A percentile compares a stretch with the other conserved stretches of the same genome.
phyloP scores from a whole-genome alignment of 2,113 vertebrate species.

The Caloenas nicobarica region DNA sequence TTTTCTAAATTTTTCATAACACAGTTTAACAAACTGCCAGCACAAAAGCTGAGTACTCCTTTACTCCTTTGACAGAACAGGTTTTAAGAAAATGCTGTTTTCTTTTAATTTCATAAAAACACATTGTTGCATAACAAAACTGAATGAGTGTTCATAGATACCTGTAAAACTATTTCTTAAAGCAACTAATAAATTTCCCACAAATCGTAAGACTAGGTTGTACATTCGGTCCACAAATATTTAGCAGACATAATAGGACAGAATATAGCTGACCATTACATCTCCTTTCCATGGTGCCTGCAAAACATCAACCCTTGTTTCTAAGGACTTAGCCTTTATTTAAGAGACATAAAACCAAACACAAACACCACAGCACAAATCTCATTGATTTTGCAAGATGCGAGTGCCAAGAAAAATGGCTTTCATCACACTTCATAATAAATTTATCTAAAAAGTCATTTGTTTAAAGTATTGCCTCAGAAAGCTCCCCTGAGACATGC shows the following conservation, averaged over 20 bases:
- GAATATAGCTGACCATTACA: background rate
- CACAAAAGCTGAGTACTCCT: background rate
- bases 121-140: background rate
- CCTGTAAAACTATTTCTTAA: background rate
- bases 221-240: background rate
- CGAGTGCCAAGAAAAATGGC: conserved; percentile 48
- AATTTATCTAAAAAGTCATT: conserved; percentile 67
- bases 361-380: background rate
- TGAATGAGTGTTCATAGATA: background rate
- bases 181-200: background rate
- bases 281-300: background rate
- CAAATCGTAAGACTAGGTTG: fast-evolving
- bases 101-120: background rate
- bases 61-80: background rate
- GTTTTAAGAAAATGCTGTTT: background rate
- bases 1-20: background rate
- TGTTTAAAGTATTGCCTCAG: conserved; percentile 58
- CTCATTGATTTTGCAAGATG: background rate
- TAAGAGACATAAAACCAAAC: background rate
- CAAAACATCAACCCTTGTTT: background rate
- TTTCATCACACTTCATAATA: conserved; percentile 61
- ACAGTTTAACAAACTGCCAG: background rate
- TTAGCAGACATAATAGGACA: background rate
- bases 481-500: conserved; percentile 53
- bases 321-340: background rate